Evolutionary conservation across 23 tunicate genomes (phyloP).

Genomic region (Ciona savignyi): DNA sequence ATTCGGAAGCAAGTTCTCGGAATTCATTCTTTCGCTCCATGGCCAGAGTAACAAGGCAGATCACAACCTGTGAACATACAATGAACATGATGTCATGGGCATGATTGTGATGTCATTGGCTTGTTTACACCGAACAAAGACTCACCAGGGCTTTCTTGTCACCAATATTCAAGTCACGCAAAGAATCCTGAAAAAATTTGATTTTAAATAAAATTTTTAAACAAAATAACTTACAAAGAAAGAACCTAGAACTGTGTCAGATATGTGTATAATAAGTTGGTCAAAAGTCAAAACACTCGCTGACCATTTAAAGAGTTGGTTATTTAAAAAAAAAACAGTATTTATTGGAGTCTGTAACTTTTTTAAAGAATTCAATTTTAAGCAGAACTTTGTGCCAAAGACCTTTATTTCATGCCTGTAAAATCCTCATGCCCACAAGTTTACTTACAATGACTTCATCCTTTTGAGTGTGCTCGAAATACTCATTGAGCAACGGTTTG

Average conservation of each 20-base stretch:
- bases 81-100: no score
- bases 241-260: no score
- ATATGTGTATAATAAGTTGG: no score
- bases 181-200: constrained; percentile 30
- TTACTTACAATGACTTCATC: constrained; percentile 54
- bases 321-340: not conserved
- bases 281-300: no score
- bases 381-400: not conserved
- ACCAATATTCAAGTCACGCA: constrained; percentile 45
- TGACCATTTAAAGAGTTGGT: not conserved
- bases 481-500: constrained; percentile 69
- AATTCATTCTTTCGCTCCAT: constrained; percentile 86
- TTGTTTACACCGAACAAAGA: no score
- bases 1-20: constrained; percentile 77
- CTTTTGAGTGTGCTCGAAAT: constrained; percentile 60
- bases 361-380: not conserved
- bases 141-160: constrained; percentile 64
- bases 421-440: not conserved
- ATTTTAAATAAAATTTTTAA: no score
- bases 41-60: constrained; percentile 53
- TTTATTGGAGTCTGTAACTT: not conserved
- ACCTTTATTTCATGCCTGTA: no score
- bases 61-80: constrained; percentile 32
- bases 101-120: no score
- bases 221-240: no score